Conservation (phyloP, 2,797 vertebrate genomes). For the Orestias chungarensis region DNA sequence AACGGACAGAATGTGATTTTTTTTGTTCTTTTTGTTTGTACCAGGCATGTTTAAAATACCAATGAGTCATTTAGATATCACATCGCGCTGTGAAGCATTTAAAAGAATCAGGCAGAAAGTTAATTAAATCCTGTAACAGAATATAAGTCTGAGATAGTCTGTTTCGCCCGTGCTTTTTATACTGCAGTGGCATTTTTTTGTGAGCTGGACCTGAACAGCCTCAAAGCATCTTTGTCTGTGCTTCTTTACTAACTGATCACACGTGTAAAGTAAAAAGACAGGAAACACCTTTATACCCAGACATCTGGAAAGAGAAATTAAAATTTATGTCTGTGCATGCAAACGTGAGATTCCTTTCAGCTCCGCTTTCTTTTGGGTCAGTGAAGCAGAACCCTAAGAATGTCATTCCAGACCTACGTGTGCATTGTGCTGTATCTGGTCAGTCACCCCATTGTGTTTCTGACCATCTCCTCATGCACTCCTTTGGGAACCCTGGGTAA, state of each 20-base stretch:
- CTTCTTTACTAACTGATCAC: slow-evolving; percentile 8
- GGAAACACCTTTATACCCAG: slow-evolving; percentile 2
- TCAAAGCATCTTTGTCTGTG: slow-evolving; percentile 6
- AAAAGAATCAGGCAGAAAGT: slow-evolving; percentile 32
- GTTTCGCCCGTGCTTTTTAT: slow-evolving; percentile 20
- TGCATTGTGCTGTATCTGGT: slow-evolving; percentile 33
- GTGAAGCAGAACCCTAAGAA: slow-evolving; percentile 52
- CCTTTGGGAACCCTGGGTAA: slow-evolving; percentile 41
- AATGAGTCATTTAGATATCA: slow-evolving; percentile 46
- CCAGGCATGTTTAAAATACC: slow-evolving; percentile 36
- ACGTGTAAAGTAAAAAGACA: slow-evolving; percentile 11
- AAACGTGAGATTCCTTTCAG: slow-evolving; percentile 32
- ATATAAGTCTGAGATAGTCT: slow-evolving; percentile 30
- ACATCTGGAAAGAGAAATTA: slow-evolving; percentile 16
- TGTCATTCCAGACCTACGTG: slow-evolving; percentile 49
- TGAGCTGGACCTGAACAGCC: slow-evolving; percentile 34
- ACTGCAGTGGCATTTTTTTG: slow-evolving; percentile 38
- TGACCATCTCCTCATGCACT: slow-evolving; percentile 48
- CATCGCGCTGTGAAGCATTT: slow-evolving; percentile 42
- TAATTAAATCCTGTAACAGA: slow-evolving; percentile 48
- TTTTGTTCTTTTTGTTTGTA: slow-evolving; percentile 9
- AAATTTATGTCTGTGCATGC: slow-evolving; percentile 18
- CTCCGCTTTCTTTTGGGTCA: slow-evolving; percentile 43
- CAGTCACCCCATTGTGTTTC: slow-evolving; percentile 53
- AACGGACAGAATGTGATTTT: slow-evolving; percentile 3